A percentile compares a stretch with the other conserved stretches of the same genome.
phyloP scores from a whole-genome alignment of 1,140 invertebrate genomes.

The Formica selysi region DNA sequence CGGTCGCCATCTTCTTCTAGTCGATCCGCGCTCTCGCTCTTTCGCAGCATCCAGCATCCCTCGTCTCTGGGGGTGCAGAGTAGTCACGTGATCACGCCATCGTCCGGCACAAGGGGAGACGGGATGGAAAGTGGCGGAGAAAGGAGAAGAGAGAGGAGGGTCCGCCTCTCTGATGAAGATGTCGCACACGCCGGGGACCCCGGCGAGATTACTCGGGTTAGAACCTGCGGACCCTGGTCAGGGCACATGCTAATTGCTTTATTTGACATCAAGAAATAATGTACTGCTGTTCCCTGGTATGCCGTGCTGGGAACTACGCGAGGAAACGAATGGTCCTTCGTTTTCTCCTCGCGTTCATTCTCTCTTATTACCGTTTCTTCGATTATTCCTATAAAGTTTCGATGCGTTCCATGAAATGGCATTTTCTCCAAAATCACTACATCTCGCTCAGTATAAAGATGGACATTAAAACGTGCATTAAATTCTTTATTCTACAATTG shows the following conservation, averaged over 20 bases:
- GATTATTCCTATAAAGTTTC: conserved; percentile 65
- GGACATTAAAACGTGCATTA: not conserved
- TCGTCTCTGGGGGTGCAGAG: conserved; percentile 67
- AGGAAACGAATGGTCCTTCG: conserved; percentile 72
- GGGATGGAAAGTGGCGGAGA: conserved; percentile 67
- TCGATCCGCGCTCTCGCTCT: conserved; percentile 33
- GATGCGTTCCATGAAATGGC: not conserved
- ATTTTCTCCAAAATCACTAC: conserved; percentile 12
- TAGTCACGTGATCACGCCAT: conserved; percentile 70
- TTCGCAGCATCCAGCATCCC: conserved; percentile 53
- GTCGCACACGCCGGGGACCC: conserved; percentile 86
- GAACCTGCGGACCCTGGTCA: conserved; percentile 82
- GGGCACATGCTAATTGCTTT: conserved; percentile 87
- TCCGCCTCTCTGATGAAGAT: conserved; percentile 85
- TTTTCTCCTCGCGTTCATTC: conserved; percentile 60
- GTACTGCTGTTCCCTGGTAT: conserved; percentile 76
- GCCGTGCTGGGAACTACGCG: conserved; percentile 53
- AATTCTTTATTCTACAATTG: not conserved
- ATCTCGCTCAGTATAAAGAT: not conserved
- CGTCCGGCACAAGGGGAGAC: conserved; percentile 59
- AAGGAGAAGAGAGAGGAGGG: conserved; percentile 69
- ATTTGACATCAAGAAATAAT: conserved; percentile 87
- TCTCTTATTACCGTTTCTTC: conserved; percentile 37
- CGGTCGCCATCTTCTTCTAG: conserved; percentile 43
- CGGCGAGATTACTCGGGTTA: conserved; percentile 84